A percentile compares a stretch with the other conserved stretches of the same genome.
phyloP scores from a whole-genome alignment of 2,797 vertebrate species.

The Simalia tracyae region DNA sequence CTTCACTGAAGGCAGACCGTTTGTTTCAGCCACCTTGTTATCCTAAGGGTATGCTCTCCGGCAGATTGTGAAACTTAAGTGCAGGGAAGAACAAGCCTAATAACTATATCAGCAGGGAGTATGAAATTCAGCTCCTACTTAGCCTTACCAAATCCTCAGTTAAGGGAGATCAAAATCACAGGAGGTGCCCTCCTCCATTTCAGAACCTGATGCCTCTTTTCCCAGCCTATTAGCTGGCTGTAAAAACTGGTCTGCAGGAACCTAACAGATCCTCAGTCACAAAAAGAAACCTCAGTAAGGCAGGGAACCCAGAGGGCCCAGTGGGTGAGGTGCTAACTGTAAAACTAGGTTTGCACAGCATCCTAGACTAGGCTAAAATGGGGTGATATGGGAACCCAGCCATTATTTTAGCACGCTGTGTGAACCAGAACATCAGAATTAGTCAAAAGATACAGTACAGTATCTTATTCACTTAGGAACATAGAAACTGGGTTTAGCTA shows the following conservation, averaged over 20 bases:
- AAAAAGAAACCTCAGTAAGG: background rate
- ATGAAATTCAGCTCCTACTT: background rate
- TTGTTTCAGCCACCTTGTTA: background rate
- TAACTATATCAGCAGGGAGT: background rate
- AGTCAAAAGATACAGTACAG: background rate
- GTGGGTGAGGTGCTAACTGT: background rate
- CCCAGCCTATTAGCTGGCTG: background rate
- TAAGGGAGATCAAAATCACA: background rate
- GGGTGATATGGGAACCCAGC: background rate
- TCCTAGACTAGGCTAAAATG: background rate
- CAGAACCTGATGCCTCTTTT: background rate
- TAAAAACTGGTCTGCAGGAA: background rate
- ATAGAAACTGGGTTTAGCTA: background rate
- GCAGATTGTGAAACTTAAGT: background rate
- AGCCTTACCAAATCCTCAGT: background rate
- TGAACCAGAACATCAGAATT: background rate
- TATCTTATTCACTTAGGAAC: background rate
- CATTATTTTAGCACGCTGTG: background rate
- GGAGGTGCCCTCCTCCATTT: background rate
- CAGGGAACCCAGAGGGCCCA: background rate
- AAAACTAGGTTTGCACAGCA: background rate
- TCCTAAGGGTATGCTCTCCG: background rate
- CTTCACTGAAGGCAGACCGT: background rate
- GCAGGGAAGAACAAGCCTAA: background rate
- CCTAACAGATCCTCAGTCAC: background rate